Conservation (phyloP, 2,797 vertebrate species). For the Phoebastria nigripes region DNA sequence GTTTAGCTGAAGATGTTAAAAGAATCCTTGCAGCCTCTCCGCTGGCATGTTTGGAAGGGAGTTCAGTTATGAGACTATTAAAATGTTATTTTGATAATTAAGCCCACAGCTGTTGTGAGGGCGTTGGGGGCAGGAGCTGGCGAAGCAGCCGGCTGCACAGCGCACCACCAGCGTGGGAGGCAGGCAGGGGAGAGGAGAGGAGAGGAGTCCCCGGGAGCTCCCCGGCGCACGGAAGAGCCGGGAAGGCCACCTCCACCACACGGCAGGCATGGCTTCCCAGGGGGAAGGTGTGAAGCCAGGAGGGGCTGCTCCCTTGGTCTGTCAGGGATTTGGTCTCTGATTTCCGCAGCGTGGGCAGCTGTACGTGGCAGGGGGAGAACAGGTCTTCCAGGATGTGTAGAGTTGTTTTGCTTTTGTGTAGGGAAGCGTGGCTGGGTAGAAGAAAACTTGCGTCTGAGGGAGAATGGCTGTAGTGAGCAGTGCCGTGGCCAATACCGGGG, state of each 20-base stretch:
- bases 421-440: background rate
- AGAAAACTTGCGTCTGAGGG: background rate
- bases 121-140: slow-evolving; percentile 68
- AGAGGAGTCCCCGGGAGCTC: background rate
- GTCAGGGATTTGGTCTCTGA: rapidly evolving
- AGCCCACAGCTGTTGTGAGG: slow-evolving; percentile 81
- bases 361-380: background rate
- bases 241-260: rapidly evolving
- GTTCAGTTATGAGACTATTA: slow-evolving; percentile 82
- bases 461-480: background rate
- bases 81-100: slow-evolving; percentile 87
- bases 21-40: slow-evolving; percentile 70
- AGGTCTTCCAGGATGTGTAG: rapidly evolving
- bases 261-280: rapidly evolving
- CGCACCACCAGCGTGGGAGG: rapidly evolving
- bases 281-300: background rate
- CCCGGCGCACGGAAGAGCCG: rapidly evolving
- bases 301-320: background rate
- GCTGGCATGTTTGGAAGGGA: slow-evolving; percentile 76
- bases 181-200: background rate
- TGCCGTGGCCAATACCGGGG: rapidly evolving
- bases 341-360: background rate
- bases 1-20: slow-evolving; percentile 75
- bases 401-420: background rate
- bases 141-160: slow-evolving; percentile 53